Conservation (phyloP, 2,797 vertebrate genomes). For the Hippocampus kuda region DNA sequence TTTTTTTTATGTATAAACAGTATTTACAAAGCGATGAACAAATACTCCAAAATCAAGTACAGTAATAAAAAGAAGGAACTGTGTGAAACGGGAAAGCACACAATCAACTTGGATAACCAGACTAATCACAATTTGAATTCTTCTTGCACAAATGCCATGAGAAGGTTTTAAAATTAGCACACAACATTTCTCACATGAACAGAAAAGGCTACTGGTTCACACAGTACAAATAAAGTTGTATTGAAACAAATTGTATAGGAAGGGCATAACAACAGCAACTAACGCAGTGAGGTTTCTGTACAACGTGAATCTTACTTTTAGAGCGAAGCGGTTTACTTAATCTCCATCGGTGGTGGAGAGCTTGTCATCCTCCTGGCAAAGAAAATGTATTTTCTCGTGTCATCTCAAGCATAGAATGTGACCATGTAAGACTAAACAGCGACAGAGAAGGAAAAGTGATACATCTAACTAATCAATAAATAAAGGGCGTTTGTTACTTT, state of each 20-base stretch:
- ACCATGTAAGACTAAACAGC: slow-evolving; percentile 41
- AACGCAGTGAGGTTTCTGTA: slow-evolving; percentile 10
- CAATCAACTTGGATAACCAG: slow-evolving; percentile 38
- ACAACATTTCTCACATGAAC: slow-evolving; percentile 39
- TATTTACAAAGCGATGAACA: slow-evolving; percentile 56
- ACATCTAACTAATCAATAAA: slow-evolving; percentile 44
- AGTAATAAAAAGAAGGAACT: slow-evolving; percentile 41
- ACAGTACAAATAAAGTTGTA: slow-evolving; percentile 38
- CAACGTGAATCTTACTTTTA: slow-evolving; percentile 9
- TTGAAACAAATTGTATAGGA: slow-evolving; percentile 20
- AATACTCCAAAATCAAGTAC: slow-evolving; percentile 29
- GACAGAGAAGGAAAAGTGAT: slow-evolving; percentile 33
- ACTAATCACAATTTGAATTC: slow-evolving; percentile 43
- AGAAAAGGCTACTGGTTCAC: slow-evolving; percentile 28
- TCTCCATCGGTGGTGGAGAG: slow-evolving; percentile 1
- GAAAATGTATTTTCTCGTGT: not conserved
- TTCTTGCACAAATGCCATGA: slow-evolving; percentile 6
- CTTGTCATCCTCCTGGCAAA: not conserved
- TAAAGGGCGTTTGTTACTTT: slow-evolving; percentile 47
- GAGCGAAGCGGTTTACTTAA: slow-evolving; percentile 14
- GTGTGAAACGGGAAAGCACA: slow-evolving; percentile 37
- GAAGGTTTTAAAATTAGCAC: slow-evolving; percentile 37
- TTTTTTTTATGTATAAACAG: slow-evolving; percentile 55
- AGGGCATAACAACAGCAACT: slow-evolving; percentile 19
- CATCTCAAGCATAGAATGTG: slow-evolving; percentile 34